phyloP scores from a whole-genome alignment of 1,140 invertebrate genomes.

The Scaptodrosophila lebanonensis region DNA sequence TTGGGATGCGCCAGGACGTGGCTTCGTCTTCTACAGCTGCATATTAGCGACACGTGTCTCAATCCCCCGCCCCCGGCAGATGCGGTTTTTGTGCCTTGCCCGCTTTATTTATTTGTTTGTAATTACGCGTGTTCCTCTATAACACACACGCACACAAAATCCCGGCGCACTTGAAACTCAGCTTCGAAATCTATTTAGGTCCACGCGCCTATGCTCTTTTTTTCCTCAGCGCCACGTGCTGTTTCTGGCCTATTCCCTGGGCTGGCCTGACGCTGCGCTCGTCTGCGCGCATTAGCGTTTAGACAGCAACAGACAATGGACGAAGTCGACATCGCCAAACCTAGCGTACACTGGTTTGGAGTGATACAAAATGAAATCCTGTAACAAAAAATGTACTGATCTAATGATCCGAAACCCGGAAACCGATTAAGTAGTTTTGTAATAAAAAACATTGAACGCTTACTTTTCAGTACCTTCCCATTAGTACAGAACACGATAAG shows the following conservation, averaged over 20 bases:
- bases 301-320: too few species aligned
- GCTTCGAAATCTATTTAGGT: slow-evolving; percentile 20
- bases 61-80: slow-evolving; percentile 17
- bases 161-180: slow-evolving; percentile 57
- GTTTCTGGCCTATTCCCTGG: slow-evolving; percentile 22
- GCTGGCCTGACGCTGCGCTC: too few species aligned
- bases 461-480: too few species aligned
- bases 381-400: too few species aligned
- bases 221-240: slow-evolving; percentile 25
- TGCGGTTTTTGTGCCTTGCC: slow-evolving; percentile 44
- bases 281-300: slow-evolving; percentile 52
- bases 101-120: slow-evolving; percentile 70
- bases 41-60: slow-evolving; percentile 72
- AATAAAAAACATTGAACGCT: too few species aligned
- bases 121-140: slow-evolving; percentile 71
- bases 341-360: too few species aligned
- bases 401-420: too few species aligned
- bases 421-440: too few species aligned
- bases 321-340: too few species aligned
- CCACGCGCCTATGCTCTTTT: background rate
- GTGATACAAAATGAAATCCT: too few species aligned
- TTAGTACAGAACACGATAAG: too few species aligned
- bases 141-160: slow-evolving; percentile 67
- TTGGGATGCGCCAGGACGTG: slow-evolving; percentile 40
- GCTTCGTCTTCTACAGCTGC: slow-evolving; percentile 18